phyloP scores from a whole-genome alignment of 1,140 invertebrate genomes.

The Drosophila serrata region DNA sequence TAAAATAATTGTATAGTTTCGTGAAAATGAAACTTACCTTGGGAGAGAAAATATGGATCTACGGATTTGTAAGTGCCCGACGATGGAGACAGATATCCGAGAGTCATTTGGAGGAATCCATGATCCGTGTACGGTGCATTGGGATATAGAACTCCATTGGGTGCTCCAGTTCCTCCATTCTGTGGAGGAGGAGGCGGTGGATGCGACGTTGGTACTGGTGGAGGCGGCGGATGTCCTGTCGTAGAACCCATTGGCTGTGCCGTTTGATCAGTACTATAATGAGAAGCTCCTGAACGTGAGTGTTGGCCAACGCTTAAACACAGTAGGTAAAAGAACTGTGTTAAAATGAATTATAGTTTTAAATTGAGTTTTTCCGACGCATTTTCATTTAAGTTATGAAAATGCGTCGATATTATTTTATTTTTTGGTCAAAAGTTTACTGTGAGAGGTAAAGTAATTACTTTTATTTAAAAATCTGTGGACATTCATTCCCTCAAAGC shows the following conservation, averaged over 20 bases:
- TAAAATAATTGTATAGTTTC: not conserved
- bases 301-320: constrained; percentile 15
- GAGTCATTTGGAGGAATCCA: constrained; percentile 88
- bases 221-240: constrained; percentile 58
- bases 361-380: not conserved
- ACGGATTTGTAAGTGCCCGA: constrained; percentile 88
- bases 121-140: constrained; percentile 86
- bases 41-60: constrained; percentile 89
- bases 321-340: not conserved
- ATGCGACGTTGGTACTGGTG: constrained; percentile 88
- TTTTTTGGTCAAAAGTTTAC: not conserved
- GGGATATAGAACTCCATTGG: constrained; percentile 77
- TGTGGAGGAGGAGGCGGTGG: constrained; percentile 88
- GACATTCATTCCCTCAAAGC: too few relatives aligned
- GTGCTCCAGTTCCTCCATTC: constrained; percentile 33
- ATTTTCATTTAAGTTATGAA: not conserved
- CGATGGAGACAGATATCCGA: constrained; percentile 88
- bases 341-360: not conserved
- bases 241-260: constrained; percentile 21
- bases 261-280: constrained; percentile 14
- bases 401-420: not conserved
- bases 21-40: constrained; percentile 86
- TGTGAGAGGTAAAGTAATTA: too few relatives aligned
- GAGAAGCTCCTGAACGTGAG: constrained; percentile 10
- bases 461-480: too few relatives aligned